Evolutionary conservation across 2,797 vertebrate species (phyloP).

Genomic region (Acanthurus leucopareius): DNA sequence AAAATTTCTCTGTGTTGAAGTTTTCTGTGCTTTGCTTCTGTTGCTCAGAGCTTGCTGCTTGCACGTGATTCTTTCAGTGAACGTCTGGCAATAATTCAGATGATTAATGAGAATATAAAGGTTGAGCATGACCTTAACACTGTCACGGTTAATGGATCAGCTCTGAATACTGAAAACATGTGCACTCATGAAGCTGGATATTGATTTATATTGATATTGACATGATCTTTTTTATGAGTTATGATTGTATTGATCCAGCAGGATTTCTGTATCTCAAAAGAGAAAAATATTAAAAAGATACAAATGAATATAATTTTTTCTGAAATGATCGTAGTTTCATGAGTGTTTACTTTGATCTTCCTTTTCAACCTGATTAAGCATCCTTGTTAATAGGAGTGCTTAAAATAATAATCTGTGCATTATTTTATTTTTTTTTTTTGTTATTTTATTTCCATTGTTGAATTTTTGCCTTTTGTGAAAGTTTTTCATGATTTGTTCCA

Average conservation of each 20-base stretch:
- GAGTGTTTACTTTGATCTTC: background rate
- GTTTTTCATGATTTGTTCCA: background rate
- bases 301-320: background rate
- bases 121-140: constrained; percentile 3
- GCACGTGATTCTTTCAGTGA: background rate
- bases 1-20: constrained; percentile 7
- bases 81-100: background rate
- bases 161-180: background rate
- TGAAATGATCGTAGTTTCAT: background rate
- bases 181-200: background rate
- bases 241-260: too few relatives aligned
- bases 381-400: background rate
- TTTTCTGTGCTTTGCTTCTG: constrained; percentile 51
- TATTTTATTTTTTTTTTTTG: background rate
- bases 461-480: background rate
- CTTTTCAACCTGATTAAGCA: background rate
- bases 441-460: background rate
- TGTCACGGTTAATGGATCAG: background rate
- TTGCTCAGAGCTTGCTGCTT: constrained; percentile 66
- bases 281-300: background rate
- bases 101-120: background rate
- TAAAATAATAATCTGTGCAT: background rate
- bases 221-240: background rate
- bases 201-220: background rate
- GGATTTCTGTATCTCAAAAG: too few relatives aligned